phyloP scores from a whole-genome alignment of 2,888 invertebrate species.

The Anorthoa munda region DNA sequence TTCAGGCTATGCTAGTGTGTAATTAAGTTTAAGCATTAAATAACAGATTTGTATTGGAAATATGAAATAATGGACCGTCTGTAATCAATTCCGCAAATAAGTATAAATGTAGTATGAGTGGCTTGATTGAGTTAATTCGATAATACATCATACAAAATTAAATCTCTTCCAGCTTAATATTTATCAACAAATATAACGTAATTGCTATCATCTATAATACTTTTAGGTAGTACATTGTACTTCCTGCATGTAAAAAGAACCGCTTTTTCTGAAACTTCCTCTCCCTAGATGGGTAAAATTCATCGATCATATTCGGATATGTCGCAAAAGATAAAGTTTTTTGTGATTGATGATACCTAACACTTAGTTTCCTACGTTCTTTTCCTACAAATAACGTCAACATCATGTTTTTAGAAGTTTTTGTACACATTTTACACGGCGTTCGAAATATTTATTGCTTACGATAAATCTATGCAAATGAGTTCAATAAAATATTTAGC shows the following conservation, averaged over 20 bases:
- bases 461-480: slow-evolving; percentile 55
- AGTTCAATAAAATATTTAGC: slow-evolving; percentile 49
- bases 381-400: slow-evolving; percentile 31
- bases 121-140: background rate
- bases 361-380: slow-evolving; percentile 45
- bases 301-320: slow-evolving; percentile 72
- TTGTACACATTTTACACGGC: slow-evolving; percentile 19
- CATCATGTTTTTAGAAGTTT: slow-evolving; percentile 41
- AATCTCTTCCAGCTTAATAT: background rate
- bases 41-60: slow-evolving; percentile 23
- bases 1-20: slow-evolving; percentile 39
- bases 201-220: slow-evolving; percentile 6
- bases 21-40: slow-evolving; percentile 51
- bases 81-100: slow-evolving; percentile 22
- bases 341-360: slow-evolving; percentile 69
- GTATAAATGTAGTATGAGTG: background rate
- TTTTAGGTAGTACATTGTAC: background rate
- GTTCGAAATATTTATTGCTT: slow-evolving; percentile 37
- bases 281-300: slow-evolving; percentile 58
- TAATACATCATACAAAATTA: background rate
- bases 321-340: slow-evolving; percentile 66
- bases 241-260: slow-evolving; percentile 26
- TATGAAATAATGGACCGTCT: slow-evolving; percentile 27
- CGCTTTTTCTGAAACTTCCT: slow-evolving; percentile 50
- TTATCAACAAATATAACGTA: background rate